phyloP scores from a whole-genome alignment of 2,797 vertebrate genomes.

The Acanthis flammea region DNA sequence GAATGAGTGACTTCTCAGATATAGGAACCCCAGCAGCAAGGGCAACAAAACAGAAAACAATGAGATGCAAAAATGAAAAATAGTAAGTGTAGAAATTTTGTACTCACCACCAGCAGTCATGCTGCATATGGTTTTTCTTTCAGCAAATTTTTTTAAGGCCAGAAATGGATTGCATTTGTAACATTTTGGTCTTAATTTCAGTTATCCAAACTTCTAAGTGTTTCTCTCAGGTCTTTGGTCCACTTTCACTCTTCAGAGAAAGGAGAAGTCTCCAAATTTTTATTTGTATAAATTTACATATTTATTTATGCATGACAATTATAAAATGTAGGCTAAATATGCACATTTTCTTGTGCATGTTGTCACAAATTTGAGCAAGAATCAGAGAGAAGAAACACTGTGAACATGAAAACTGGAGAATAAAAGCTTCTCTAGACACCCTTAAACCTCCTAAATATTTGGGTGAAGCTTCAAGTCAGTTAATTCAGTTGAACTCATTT shows the following conservation, averaged over 20 bases:
- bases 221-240: neutral
- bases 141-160: neutral
- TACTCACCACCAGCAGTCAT: neutral
- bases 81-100: neutral
- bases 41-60: constrained; percentile 1
- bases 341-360: neutral
- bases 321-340: neutral
- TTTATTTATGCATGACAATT: neutral
- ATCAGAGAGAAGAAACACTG: neutral
- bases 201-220: neutral
- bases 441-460: neutral
- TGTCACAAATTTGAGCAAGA: neutral
- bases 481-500: neutral
- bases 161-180: neutral
- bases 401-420: neutral
- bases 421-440: neutral
- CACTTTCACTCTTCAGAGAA: neutral
- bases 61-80: neutral
- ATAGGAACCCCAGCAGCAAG: constrained; percentile 14
- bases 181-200: neutral
- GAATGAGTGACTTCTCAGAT: neutral
- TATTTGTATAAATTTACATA: neutral
- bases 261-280: neutral
- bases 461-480: neutral
- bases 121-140: neutral